A percentile compares a stretch with the other conserved stretches of the same genome.
Conservation (phyloP, 37 sponge, comb jelly and placozoan genomes). For the Petrosia ficiformis region DNA sequence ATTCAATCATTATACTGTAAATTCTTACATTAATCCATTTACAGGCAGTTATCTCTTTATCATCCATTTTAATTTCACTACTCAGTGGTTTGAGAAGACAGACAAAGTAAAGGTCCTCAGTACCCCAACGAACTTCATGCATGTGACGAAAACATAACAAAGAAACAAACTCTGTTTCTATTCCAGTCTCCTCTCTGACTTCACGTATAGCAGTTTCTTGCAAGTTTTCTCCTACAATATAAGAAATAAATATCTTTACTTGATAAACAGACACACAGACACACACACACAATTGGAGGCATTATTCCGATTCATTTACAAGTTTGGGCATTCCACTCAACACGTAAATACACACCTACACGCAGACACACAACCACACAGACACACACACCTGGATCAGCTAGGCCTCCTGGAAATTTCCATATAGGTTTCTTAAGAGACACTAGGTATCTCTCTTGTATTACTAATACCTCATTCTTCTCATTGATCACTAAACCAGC, state of each 20-base stretch:
- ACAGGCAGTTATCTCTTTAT: constrained; percentile 70
- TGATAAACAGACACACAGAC: neutral
- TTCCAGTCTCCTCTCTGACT: constrained; percentile 82
- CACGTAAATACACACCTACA: constrained; percentile 9
- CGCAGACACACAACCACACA: neutral
- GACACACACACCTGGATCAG: constrained; percentile 50
- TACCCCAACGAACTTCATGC: constrained; percentile 56
- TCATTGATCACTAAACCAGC: constrained; percentile 87
- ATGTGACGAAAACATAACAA: constrained; percentile 80
- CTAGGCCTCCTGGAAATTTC: constrained; percentile 87
- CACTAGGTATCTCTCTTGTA: constrained; percentile 69
- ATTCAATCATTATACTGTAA: too few relatives aligned
- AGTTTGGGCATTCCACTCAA: too few relatives aligned
- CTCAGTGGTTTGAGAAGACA: constrained; percentile 67
- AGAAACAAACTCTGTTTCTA: constrained; percentile 80
- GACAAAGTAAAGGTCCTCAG: constrained; percentile 72
- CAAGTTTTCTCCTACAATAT: constrained; percentile 66
- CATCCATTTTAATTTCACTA: constrained; percentile 40
- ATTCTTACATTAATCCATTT: constrained; percentile 88
- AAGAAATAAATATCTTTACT: neutral
- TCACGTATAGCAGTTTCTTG: constrained; percentile 70
- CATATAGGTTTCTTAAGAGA: constrained; percentile 29
- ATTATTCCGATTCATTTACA: too few relatives aligned
- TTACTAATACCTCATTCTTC: constrained; percentile 60
- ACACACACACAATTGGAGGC: too few relatives aligned